These are phyloP conservation scores for Drosophila helvetica DNA, from an alignment of 2,888 invertebrate species.

Conservation along the genomic window DNA sequence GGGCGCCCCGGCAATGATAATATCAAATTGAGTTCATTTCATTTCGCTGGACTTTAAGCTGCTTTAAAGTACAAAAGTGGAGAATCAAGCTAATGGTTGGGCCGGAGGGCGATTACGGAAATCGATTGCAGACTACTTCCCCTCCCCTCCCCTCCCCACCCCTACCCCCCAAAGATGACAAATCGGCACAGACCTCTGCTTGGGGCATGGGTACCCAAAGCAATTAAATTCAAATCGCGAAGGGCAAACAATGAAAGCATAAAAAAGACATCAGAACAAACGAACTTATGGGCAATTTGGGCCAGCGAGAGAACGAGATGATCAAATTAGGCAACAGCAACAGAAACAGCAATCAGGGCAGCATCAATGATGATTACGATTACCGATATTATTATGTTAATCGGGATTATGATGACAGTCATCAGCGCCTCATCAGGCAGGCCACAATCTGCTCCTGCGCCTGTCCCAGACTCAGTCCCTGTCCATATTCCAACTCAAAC, in stretches of 20 bases:
- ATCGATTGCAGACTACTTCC: background rate
- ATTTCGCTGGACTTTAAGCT: constrained; percentile 1
- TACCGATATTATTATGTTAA: constrained; percentile 67
- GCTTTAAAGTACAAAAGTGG: constrained; percentile 23
- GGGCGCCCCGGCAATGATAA: constrained; percentile 23
- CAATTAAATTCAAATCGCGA: constrained; percentile 39
- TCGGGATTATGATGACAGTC: constrained; percentile 72
- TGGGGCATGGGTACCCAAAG: constrained; percentile 14
- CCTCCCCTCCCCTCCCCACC: no score
- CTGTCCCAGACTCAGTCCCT: background rate
- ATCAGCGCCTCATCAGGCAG: constrained; percentile 68
- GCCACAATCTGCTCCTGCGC: constrained; percentile 19
- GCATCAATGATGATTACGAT: constrained; percentile 58
- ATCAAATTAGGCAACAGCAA: constrained; percentile 29
- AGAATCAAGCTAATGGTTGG: background rate
- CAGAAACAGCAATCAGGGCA: constrained; percentile 28
- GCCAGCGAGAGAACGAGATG: background rate
- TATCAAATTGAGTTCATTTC: constrained; percentile 42
- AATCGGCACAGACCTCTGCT: no score
- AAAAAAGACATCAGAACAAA: constrained; percentile 26
- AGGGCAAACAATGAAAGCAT: background rate
- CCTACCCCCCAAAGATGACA: no score
- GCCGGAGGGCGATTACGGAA: background rate
- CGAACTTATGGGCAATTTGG: constrained; percentile 45
- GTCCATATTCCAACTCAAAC: background rate